phyloP scores from a whole-genome alignment of 2,797 vertebrate genomes.

The Austrolebias charrua region DNA sequence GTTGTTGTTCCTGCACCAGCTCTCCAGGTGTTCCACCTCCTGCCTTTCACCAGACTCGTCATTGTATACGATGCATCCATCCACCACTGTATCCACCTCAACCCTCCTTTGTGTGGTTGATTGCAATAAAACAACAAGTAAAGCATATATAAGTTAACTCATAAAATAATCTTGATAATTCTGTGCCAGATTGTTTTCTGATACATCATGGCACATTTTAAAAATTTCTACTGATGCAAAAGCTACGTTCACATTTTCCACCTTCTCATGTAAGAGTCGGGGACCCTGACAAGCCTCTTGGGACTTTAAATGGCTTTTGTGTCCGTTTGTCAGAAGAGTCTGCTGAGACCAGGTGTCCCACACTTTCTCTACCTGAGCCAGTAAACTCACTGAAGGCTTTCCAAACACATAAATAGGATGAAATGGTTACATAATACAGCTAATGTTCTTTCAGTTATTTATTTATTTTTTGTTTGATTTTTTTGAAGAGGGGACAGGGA shows the following conservation, averaged over 20 bases:
- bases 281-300: not conserved
- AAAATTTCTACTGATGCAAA: not conserved
- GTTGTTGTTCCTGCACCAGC: too few species aligned
- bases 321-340: not conserved
- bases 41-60: too few species aligned
- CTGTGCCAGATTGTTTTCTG: too few species aligned
- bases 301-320: not conserved
- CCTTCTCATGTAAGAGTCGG: not conserved
- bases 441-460: not conserved
- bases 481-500: not conserved
- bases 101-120: too few species aligned
- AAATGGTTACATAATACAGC: not conserved
- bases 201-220: not conserved
- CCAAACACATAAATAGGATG: conserved; percentile 3
- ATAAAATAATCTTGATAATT: too few species aligned
- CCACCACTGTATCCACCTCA: too few species aligned
- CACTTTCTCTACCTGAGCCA: conserved; percentile 2
- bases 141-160: too few species aligned
- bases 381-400: not conserved
- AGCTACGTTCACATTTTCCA: not conserved
- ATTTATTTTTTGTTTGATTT: too few species aligned
- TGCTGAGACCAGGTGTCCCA: not conserved
- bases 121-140: too few species aligned
- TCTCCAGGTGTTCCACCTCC: too few species aligned
- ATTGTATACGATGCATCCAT: too few species aligned